phyloP scores from a whole-genome alignment of 1,140 invertebrate genomes.

The Eulimnadia texana region DNA sequence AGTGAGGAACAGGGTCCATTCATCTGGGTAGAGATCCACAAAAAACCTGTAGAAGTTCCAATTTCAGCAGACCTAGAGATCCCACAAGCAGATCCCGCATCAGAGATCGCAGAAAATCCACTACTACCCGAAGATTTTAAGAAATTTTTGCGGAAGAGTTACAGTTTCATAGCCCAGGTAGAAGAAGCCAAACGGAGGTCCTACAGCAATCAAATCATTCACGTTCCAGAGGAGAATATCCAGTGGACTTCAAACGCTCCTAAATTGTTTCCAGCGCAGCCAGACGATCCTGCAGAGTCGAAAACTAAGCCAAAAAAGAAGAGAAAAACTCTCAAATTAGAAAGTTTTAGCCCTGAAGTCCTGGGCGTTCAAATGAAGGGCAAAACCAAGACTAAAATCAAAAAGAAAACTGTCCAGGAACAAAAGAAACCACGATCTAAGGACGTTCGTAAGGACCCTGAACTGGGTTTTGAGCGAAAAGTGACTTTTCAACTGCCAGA shows the following conservation, averaged over 20 bases:
- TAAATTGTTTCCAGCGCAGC: not conserved
- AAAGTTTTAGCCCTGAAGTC: no score
- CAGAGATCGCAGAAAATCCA: not conserved
- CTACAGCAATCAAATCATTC: not conserved
- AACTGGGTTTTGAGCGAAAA: no score
- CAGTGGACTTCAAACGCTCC: conserved; percentile 14
- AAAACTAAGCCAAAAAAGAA: not conserved
- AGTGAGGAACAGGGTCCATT: not conserved
- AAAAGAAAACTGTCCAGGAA: not conserved
- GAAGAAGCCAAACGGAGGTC: conserved; percentile 7
- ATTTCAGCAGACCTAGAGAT: not conserved
- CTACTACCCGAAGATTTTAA: conserved; percentile 1
- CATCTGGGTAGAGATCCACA: conserved; percentile 2
- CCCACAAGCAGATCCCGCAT: not conserved
- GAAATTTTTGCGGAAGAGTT: conserved; percentile 5
- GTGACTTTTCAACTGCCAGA: no score
- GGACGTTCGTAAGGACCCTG: no score
- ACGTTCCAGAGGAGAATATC: conserved; percentile 2
- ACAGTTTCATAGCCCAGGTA: conserved; percentile 7
- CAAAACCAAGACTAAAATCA: not conserved
- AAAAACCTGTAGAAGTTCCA: not conserved
- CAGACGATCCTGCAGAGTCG: not conserved
- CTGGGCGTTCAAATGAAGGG: not conserved
- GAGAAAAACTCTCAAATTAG: no score
- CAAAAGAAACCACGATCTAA: not conserved